phyloP scores from a whole-genome alignment of 2,888 invertebrate species.

The Erynnis tages region DNA sequence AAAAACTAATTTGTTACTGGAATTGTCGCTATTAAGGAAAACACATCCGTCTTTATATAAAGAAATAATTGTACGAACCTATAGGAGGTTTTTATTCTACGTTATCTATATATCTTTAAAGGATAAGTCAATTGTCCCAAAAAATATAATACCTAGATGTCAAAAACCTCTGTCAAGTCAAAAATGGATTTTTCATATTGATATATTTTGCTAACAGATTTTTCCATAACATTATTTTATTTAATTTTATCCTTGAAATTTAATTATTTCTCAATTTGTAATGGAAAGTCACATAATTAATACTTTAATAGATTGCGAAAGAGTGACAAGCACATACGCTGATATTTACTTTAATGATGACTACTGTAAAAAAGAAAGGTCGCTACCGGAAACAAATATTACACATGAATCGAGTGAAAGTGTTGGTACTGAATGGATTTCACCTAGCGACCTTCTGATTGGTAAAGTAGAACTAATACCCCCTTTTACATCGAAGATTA shows the following conservation, averaged over 20 bases:
- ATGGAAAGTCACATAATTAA: conserved; percentile 49
- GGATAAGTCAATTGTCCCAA: too few relatives aligned
- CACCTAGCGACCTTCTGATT: conserved; percentile 69
- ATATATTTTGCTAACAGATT: too few relatives aligned
- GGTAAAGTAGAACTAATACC: conserved; percentile 59
- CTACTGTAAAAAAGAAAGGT: conserved; percentile 39
- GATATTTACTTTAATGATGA: conserved; percentile 60
- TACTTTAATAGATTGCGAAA: conserved; percentile 44
- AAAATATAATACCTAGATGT: too few relatives aligned
- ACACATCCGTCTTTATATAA: too few relatives aligned
- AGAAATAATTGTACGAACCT: too few relatives aligned
- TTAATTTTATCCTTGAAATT: not conserved
- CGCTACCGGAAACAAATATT: conserved; percentile 5
- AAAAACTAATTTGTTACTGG: too few relatives aligned
- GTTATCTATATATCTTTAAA: too few relatives aligned
- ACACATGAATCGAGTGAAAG: conserved; percentile 17
- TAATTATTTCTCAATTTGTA: not conserved
- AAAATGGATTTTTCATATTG: too few relatives aligned
- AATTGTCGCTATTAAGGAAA: too few relatives aligned
- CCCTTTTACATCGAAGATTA: conserved; percentile 72
- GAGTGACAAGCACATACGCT: conserved; percentile 60
- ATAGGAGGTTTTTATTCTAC: too few relatives aligned
- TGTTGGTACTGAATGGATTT: conserved; percentile 52
- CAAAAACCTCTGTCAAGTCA: too few relatives aligned
- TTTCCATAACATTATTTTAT: not conserved